Conservation (phyloP, 2,113 vertebrate genomes). For the Oceanites oceanicus region DNA sequence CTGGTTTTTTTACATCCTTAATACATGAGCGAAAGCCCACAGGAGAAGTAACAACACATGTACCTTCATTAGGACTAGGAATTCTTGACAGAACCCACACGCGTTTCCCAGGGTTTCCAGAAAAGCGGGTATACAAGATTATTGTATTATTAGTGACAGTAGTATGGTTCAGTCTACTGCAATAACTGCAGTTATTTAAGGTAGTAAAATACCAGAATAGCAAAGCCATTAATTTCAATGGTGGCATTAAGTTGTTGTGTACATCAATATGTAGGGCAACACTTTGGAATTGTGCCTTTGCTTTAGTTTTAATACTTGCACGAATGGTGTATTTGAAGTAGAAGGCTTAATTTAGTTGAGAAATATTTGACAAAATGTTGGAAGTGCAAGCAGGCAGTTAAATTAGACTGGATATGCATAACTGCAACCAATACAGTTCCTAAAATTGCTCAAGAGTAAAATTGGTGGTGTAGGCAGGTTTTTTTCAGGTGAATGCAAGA, state of each 20-base stretch:
- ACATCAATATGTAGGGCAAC: neutral
- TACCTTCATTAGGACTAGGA: neutral
- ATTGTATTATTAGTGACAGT: neutral
- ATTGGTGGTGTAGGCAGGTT: conserved; percentile 1
- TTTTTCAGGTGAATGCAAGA: conserved; percentile 25
- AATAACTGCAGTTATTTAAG: neutral
- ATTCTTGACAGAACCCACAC: neutral
- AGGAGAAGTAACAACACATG: neutral
- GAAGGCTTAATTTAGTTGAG: conserved; percentile 13
- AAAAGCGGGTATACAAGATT: neutral
- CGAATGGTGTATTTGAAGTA: neutral
- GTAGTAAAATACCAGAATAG: neutral
- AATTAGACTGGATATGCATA: neutral
- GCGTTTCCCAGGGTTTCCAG: neutral
- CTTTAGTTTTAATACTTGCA: neutral
- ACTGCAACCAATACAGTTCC: neutral
- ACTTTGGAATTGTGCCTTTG: neutral
- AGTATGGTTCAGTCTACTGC: neutral
- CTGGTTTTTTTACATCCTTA: neutral
- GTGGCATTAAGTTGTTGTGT: neutral
- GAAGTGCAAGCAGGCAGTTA: conserved; percentile 16
- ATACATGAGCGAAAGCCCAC: neutral
- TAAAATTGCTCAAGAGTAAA: conserved; percentile 29
- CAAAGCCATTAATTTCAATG: neutral
- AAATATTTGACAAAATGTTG: conserved; percentile 37